These are phyloP conservation scores for Ctenodactylus gundi DNA, from an alignment of 2,113 vertebrate species.

Conservation along the genomic window DNA sequence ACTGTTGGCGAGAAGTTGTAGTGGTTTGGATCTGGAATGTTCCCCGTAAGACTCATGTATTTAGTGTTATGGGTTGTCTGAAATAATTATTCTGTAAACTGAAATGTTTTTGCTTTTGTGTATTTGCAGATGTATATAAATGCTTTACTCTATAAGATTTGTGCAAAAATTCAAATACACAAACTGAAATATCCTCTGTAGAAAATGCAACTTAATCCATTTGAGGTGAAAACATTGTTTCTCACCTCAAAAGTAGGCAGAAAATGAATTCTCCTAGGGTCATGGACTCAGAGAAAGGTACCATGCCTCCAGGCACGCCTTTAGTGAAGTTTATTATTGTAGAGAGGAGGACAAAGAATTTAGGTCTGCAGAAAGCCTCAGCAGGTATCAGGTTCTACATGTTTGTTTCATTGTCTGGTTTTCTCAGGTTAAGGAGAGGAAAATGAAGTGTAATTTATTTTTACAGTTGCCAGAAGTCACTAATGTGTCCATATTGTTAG, in stretches of 20 bases:
- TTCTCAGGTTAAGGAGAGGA: slow-evolving; percentile 53
- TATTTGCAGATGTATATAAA: slow-evolving; percentile 67
- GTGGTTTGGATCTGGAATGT: too few species aligned
- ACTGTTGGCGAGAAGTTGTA: too few species aligned
- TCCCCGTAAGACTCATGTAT: too few species aligned
- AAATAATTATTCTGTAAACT: slow-evolving; percentile 18
- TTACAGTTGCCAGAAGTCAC: slow-evolving; percentile 79
- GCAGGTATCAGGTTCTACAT: slow-evolving; percentile 36
- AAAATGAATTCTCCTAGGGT: slow-evolving; percentile 30
- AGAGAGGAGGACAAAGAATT: slow-evolving; percentile 74
- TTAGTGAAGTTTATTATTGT: slow-evolving; percentile 76
- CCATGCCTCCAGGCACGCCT: slow-evolving; percentile 46
- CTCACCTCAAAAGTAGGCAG: slow-evolving; percentile 58
- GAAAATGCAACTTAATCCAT: slow-evolving; percentile 50
- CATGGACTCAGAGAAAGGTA: slow-evolving; percentile 46
- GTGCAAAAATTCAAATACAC: slow-evolving; percentile 70
- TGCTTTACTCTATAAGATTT: slow-evolving; percentile 71
- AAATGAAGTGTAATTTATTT: slow-evolving; percentile 79
- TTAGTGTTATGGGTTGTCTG: too few species aligned
- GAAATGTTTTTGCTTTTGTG: slow-evolving; percentile 26
- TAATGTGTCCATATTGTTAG: slow-evolving; percentile 80
- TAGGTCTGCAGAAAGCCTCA: slow-evolving; percentile 57
- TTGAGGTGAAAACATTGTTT: slow-evolving; percentile 56
- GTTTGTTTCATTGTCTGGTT: slow-evolving; percentile 58
- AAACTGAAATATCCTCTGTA: slow-evolving; percentile 66